Evolutionary conservation across 1,140 invertebrate species (phyloP).

Genomic region (Drosophila kikkawai): DNA sequence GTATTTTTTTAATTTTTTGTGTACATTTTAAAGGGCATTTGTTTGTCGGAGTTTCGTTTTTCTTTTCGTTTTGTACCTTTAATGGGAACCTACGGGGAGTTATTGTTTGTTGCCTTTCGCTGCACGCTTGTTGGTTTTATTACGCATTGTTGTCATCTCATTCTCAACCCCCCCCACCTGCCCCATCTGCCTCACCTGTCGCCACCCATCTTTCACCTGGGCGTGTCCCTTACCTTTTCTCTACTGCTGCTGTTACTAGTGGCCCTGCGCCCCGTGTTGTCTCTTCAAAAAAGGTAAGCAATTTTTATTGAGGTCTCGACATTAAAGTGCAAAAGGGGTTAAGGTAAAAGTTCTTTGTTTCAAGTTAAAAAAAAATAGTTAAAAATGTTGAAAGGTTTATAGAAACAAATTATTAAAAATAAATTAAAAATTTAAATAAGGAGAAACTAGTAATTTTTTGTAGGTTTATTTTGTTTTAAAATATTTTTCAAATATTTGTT

Average conservation of each 20-base stretch:
- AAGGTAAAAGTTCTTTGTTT: background rate
- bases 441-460: too few relatives aligned
- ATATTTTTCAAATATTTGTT: too few relatives aligned
- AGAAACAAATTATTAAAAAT: too few relatives aligned
- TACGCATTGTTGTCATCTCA: constrained; percentile 54
- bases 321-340: constrained; percentile 47
- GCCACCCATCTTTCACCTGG: background rate
- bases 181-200: background rate
- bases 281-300: constrained; percentile 67
- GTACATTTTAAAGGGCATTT: constrained; percentile 18
- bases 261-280: constrained; percentile 3
- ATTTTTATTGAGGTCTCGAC: constrained; percentile 70
- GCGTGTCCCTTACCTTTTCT: constrained; percentile 23
- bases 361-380: background rate
- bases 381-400: background rate
- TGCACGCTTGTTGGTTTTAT: constrained; percentile 68
- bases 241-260: background rate
- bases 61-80: background rate
- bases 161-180: background rate
- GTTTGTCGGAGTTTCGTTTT: constrained; percentile 1
- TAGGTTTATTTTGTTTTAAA: too few relatives aligned
- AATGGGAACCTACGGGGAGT: background rate
- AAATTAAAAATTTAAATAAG: too few relatives aligned
- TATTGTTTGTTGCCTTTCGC: constrained; percentile 40
- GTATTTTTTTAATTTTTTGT: background rate